Evolutionary conservation across 2,888 invertebrate genomes (phyloP), one percentile per base, ranked within the genome.

Genomic region (Teleogryllus oceanicus): DNA sequence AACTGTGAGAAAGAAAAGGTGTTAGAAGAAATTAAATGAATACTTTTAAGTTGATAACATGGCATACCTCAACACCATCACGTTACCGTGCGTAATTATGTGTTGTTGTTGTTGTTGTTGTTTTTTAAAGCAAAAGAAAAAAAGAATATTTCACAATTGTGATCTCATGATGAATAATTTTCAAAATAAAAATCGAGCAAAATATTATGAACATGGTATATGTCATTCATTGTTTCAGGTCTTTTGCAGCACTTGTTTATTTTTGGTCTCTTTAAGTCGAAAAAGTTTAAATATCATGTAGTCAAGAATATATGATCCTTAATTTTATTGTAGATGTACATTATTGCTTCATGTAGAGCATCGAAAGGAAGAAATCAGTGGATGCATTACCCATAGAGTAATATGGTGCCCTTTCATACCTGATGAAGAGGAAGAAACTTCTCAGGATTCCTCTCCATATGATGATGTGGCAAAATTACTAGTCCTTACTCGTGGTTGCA

Each of bases 351-450:
- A 92, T 85, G 89, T 93, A 11, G 89, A 88, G 62, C 89, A 91
- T 81, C 87, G 88, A 18, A 18, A 18, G 62, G 62, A 62, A 62
- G 62, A 62, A 62, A n/a, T 62, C n/a, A n/a, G 62, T n/a, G n/a
- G 16, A 62, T 18, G 16, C 13, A 82, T 84, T 16, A 83, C 88
- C 85, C 92, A 93, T 84, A 89, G 95, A 83, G 92, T 97, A 76
- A 94, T 96, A 84, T 98, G 98, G 98, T 98, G 98, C 86, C 96
- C 97, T 0, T 97, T 93, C 88, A 92, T 96, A 81, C 95, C 96
- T 0, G 91, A 90, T 80, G 92, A 91, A 82, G 92, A 91, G 11
- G 91, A 91, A 13, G 91, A 92, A 74, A 88, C 87, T 81, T 82
- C 86, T 5, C 86, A 89, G 81, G 87, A 89, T 4, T 80, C 83